Conservation (phyloP, 2,113 vertebrate genomes). For the Aplodontia rufa region DNA sequence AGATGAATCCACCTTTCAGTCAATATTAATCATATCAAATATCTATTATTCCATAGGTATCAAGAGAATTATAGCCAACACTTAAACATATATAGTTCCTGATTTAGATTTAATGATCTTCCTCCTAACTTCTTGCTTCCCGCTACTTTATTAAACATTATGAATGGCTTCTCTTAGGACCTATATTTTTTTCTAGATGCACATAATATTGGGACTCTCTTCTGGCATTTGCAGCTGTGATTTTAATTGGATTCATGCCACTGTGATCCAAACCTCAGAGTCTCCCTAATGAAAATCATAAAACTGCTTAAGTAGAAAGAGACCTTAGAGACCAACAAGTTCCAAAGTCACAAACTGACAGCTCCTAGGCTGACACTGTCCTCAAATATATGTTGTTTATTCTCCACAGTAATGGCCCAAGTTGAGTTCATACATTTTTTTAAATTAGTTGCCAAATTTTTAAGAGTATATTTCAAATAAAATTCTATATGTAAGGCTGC, state of each 20-base stretch:
- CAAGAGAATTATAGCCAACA: background rate
- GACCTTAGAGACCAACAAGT: background rate
- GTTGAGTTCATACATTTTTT: background rate
- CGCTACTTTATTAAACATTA: background rate
- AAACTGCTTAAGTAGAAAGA: constrained; percentile 13
- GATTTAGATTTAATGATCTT: constrained; percentile 38
- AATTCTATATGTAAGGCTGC: background rate
- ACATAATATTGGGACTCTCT: background rate
- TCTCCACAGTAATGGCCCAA: background rate
- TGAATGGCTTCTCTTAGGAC: background rate
- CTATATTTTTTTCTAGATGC: background rate
- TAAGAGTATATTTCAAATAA: background rate
- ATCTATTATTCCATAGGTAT: background rate
- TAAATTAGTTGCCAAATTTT: background rate
- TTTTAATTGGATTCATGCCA: constrained; percentile 47
- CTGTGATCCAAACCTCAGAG: background rate
- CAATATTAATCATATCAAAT: background rate
- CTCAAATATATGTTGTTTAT: background rate
- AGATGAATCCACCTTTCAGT: background rate
- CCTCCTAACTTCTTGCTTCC: background rate
- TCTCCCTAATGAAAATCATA: constrained; percentile 36
- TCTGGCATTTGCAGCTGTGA: background rate
- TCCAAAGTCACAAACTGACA: background rate
- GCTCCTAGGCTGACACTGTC: background rate
- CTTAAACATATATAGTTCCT: background rate